A percentile compares a stretch with the other conserved stretches of the same genome.
These are phyloP conservation scores for Trinorchestia longiramus DNA, from an alignment of 1,140 invertebrate species.

Conservation along the genomic window DNA sequence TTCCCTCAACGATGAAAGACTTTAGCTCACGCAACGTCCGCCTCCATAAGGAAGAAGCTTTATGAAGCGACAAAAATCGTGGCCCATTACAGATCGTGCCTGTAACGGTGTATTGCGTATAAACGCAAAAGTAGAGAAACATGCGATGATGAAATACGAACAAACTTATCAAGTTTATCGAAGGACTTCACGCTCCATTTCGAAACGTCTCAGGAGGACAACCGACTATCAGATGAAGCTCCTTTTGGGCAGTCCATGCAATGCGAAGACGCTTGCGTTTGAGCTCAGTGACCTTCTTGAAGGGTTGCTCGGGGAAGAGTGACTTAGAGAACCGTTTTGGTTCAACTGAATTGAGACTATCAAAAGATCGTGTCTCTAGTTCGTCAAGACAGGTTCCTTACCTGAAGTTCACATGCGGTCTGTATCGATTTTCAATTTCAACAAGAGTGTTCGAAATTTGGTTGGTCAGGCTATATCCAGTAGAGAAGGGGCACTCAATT, in stretches of 20 bases:
- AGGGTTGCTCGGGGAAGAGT: neutral
- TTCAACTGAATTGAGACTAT: neutral
- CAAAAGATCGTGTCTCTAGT: neutral
- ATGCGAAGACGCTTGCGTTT: neutral
- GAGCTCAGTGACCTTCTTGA: neutral
- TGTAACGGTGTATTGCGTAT: neutral
- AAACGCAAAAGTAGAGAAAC: neutral
- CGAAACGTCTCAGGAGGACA: neutral
- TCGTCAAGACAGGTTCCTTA: neutral
- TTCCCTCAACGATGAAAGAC: neutral
- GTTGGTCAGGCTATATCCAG: neutral
- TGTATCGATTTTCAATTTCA: neutral
- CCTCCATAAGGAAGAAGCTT: neutral
- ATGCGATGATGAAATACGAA: neutral
- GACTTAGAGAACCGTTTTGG: neutral
- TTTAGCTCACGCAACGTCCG: neutral
- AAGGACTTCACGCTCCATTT: neutral
- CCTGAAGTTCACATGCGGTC: neutral
- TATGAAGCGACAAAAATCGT: neutral
- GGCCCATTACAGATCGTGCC: neutral
- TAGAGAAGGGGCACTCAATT: too few species aligned
- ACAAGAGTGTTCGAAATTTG: neutral
- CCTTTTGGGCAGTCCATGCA: neutral
- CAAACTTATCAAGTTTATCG: constrained; percentile 1
- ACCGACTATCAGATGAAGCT: neutral